These are phyloP conservation scores for Chalcosyrphus nemorum DNA, from an alignment of 2,888 invertebrate genomes.

Conservation along the genomic window DNA sequence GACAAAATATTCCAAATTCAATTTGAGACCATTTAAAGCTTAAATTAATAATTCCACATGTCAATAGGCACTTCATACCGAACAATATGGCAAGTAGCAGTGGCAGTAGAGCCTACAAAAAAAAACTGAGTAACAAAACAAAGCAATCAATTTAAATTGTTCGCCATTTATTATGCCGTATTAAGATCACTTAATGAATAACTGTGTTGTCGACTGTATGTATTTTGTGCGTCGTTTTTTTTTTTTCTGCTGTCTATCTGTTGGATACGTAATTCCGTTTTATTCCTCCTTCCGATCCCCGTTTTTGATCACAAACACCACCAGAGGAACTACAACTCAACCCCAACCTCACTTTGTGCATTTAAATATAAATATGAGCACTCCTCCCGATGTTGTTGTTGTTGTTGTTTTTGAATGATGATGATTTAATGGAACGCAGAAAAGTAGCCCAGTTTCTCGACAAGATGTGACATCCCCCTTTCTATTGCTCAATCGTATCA, in stretches of 20 bases:
- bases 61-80: not conserved
- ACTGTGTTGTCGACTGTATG: constrained; percentile 1
- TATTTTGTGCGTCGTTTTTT: too few species aligned
- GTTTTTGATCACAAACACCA: constrained; percentile 13
- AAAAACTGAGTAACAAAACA: constrained; percentile 10
- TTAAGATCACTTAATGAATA: constrained; percentile 58
- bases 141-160: constrained; percentile 54
- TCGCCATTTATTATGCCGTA: constrained; percentile 52
- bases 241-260: too few species aligned
- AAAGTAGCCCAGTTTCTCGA: constrained; percentile 41
- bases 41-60: too few species aligned
- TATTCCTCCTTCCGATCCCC: constrained; percentile 7
- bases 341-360: constrained; percentile 16
- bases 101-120: not conserved
- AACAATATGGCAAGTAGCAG: not conserved
- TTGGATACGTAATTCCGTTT: constrained; percentile 22
- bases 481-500: constrained; percentile 46
- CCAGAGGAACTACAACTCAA: constrained; percentile 6
- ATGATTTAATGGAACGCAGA: constrained; percentile 61
- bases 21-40: not conserved
- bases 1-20: not conserved
- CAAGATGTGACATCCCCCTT: constrained; percentile 47
- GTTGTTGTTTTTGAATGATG: too few species aligned
- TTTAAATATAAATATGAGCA: constrained; percentile 51
- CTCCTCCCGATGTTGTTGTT: constrained; percentile 53